Percentiles rank a stretch among this genome's conserved stretches.
These are phyloP conservation scores for Diarsia dahlii DNA, from an alignment of 2,888 invertebrate genomes.

Conservation along the genomic window DNA sequence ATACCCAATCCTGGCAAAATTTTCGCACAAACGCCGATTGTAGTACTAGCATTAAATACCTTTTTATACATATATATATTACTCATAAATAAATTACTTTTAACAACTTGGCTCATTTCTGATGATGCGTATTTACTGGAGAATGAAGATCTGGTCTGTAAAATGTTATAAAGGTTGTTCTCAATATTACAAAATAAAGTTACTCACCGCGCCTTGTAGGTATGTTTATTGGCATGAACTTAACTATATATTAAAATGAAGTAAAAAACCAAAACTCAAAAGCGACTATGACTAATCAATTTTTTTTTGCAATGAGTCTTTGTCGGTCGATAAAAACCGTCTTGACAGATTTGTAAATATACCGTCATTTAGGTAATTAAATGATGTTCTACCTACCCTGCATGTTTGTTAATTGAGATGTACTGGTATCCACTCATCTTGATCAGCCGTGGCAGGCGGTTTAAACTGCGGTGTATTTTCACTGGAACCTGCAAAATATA, in stretches of 20 bases:
- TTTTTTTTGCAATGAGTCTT: neutral
- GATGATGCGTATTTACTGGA: slow-evolving; percentile 3
- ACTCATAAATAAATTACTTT: neutral
- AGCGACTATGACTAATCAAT: neutral
- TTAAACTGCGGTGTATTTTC: neutral
- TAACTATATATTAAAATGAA: slow-evolving; percentile 1
- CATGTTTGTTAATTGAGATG: neutral
- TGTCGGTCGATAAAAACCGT: neutral
- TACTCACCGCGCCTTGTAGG: slow-evolving; percentile 4
- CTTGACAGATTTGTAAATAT: neutral
- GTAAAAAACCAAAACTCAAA: neutral
- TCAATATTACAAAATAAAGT: neutral
- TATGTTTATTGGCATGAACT: neutral
- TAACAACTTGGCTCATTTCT: neutral
- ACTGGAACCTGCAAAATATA: neutral
- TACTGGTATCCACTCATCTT: neutral
- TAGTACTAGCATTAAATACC: neutral
- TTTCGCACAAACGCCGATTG: neutral
- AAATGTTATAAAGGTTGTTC: slow-evolving; percentile 6
- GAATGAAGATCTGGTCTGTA: slow-evolving; percentile 13
- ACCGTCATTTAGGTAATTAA: neutral
- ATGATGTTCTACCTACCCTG: neutral
- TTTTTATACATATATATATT: neutral
- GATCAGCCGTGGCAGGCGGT: neutral
- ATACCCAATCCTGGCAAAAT: neutral